Evolutionary conservation across 2,888 invertebrate genomes (phyloP).

Genomic region (Polymixis flavicincta): DNA sequence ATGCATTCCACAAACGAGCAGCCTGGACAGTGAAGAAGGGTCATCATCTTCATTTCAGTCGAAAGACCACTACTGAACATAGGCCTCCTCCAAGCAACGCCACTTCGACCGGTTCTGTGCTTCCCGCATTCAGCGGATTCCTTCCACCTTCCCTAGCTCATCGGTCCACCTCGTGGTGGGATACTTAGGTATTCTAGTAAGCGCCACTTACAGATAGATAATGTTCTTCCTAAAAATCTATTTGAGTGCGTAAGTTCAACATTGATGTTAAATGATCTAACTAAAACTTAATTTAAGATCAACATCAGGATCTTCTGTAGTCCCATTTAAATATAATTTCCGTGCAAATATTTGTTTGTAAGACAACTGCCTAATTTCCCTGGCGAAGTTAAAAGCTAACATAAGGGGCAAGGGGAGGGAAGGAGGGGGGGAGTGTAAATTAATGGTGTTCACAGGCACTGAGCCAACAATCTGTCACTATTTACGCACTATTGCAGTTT

Average conservation of each 20-base stretch:
- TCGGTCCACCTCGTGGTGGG: neutral
- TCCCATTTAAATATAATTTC: slow-evolving; percentile 39
- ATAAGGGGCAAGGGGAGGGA: neutral
- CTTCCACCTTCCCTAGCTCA: too few relatives aligned
- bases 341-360: slow-evolving; percentile 46
- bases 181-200: too few relatives aligned
- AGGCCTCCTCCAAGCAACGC: neutral
- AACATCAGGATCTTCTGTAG: slow-evolving; percentile 3
- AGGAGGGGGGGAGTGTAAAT: slow-evolving; percentile 24
- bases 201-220: too few relatives aligned
- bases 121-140: neutral
- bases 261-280: neutral
- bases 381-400: slow-evolving; percentile 51
- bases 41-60: neutral
- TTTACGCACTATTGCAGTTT: slow-evolving; percentile 59
- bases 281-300: slow-evolving; percentile 11
- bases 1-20: too few relatives aligned
- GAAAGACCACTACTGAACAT: neutral
- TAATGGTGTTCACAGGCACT: slow-evolving; percentile 57
- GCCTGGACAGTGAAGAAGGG: too few relatives aligned
- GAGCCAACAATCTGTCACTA: slow-evolving; percentile 62
- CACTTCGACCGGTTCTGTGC: neutral
- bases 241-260: slow-evolving; percentile 1
- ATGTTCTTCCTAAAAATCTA: neutral
- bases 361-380: slow-evolving; percentile 54